Evolutionary conservation across 1,140 invertebrate genomes (phyloP), one percentile per base, ranked within the genome.

Genomic region (Chelonus insularis): DNA sequence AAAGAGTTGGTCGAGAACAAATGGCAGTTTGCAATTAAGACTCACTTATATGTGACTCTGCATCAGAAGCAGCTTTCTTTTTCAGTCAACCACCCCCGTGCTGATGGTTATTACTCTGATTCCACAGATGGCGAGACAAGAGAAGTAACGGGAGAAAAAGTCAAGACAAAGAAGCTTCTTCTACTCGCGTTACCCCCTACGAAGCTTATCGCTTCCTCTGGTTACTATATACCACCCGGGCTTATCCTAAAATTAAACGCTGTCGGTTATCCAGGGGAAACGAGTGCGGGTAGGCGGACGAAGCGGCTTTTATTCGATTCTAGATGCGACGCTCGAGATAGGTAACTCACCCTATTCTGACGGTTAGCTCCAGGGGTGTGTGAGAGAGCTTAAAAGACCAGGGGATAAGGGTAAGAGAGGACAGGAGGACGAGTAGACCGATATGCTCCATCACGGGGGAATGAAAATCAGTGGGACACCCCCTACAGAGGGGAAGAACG

Each of bases 231-330:
- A 41, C 59, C 34, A 32, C 29, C 48, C 61, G 59, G 68, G 68
- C 69, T 73, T 69, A 74, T 74, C 70, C 64, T 60, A 67, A 72
- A 76, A 76, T 76, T 75, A 76, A 75, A 75, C 67, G 72, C 63
- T 64, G 66, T 70, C 68, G 69, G 70, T 74, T 72, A 71, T 71
- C 66, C 64, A 47, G 25, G 23, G 41, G 21, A 48, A 14, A 57
- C 20, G 23, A 29, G 43, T 8, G 43, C 41, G 41, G n/a, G 50
- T 25, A 37, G 39, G 37, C 45, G 41, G 18, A n/a, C 11, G 43
- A 11, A 14, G 59, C 47, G 60, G 66, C 65, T 74, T 76, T 76
- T 57, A 71, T 74, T 76, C 65, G 70, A 70, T 73, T 72, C 65
- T 65, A 68, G 69, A 72, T 73, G 70, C 68, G 69, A 70, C 64